Conservation (phyloP, 2,888 invertebrate genomes). For the Hemistola chrysoprasaria region DNA sequence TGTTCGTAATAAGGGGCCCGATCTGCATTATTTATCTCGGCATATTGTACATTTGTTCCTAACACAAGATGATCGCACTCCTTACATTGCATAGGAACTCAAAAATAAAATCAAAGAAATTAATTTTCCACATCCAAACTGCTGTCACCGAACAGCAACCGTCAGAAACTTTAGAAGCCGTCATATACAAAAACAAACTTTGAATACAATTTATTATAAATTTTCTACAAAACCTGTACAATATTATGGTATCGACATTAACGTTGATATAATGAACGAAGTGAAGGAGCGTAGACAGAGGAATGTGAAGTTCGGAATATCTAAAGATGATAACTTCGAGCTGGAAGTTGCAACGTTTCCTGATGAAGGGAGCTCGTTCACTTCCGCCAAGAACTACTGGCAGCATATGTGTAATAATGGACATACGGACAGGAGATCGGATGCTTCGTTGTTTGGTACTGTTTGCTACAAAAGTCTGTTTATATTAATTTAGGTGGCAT, state of each 20-base stretch:
- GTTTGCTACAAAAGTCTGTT: too few relatives aligned
- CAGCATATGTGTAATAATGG: constrained; percentile 46
- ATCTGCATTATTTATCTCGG: too few relatives aligned
- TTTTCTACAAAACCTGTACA: constrained; percentile 34
- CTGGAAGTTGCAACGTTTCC: constrained; percentile 39
- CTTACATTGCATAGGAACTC: background rate
- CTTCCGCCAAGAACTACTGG: constrained; percentile 65
- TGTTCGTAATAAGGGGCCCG: too few relatives aligned
- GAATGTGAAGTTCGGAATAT: constrained; percentile 63
- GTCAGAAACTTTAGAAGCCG: constrained; percentile 26
- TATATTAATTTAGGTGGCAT: too few relatives aligned
- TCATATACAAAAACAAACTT: constrained; percentile 34
- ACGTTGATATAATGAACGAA: constrained; percentile 45
- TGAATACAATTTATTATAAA: constrained; percentile 44
- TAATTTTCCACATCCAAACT: constrained; percentile 19
- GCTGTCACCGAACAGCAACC: constrained; percentile 24
- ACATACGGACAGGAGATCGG: constrained; percentile 31
- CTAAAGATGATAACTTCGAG: constrained; percentile 60
- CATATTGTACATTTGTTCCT: too few relatives aligned
- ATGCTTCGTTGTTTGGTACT: constrained; percentile 39
- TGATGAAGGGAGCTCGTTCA: constrained; percentile 56
- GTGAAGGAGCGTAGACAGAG: constrained; percentile 56
- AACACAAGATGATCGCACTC: too few relatives aligned
- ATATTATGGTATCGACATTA: constrained; percentile 29
- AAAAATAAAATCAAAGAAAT: constrained; percentile 2